phyloP scores from a whole-genome alignment of 2,797 vertebrate species.

The Gobionotothen gibberifrons region DNA sequence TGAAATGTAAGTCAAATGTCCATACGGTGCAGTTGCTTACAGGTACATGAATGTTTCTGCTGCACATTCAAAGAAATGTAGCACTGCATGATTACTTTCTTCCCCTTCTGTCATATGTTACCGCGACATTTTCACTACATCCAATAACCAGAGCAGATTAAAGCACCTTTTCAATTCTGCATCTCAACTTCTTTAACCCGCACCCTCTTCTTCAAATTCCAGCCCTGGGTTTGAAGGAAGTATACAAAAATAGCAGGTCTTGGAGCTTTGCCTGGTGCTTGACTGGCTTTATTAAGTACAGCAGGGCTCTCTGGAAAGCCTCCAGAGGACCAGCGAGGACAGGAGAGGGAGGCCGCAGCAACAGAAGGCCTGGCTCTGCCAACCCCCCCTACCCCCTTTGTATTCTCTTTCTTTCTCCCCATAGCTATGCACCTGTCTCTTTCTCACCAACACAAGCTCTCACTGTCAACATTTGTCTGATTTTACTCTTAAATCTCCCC shows the following conservation, averaged over 20 bases:
- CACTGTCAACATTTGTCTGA: slow-evolving; percentile 61
- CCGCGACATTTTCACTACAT: slow-evolving; percentile 41
- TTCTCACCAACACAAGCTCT: slow-evolving; percentile 45
- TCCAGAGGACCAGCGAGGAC: slow-evolving; percentile 82
- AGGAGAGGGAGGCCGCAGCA: slow-evolving; percentile 73
- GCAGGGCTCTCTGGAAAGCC: slow-evolving; percentile 86
- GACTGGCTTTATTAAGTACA: slow-evolving; percentile 94
- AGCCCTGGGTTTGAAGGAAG: slow-evolving; percentile 85
- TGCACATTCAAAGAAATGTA: slow-evolving; percentile 23
- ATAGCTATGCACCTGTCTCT: slow-evolving; percentile 77
- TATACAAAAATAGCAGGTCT: slow-evolving; percentile 84
- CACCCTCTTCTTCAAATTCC: slow-evolving; percentile 70
- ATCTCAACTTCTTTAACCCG: slow-evolving; percentile 50
- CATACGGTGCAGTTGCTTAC: slow-evolving; percentile 7
- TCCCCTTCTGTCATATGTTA: slow-evolving; percentile 18
- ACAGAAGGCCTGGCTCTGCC: slow-evolving; percentile 75
- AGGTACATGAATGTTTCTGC: slow-evolving; percentile 7
- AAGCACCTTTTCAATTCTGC: slow-evolving; percentile 49
- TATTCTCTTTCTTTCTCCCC: slow-evolving; percentile 67
- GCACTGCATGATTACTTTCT: slow-evolving; percentile 29
- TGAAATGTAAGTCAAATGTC: slow-evolving; percentile 21
- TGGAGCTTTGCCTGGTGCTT: slow-evolving; percentile 89
- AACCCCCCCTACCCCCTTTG: slow-evolving; percentile 47
- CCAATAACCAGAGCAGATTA: slow-evolving; percentile 40
- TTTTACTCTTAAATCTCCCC: slow-evolving; percentile 53